Evolutionary conservation across 2,888 invertebrate genomes (phyloP).

Genomic region (Latheticus oryzae): DNA sequence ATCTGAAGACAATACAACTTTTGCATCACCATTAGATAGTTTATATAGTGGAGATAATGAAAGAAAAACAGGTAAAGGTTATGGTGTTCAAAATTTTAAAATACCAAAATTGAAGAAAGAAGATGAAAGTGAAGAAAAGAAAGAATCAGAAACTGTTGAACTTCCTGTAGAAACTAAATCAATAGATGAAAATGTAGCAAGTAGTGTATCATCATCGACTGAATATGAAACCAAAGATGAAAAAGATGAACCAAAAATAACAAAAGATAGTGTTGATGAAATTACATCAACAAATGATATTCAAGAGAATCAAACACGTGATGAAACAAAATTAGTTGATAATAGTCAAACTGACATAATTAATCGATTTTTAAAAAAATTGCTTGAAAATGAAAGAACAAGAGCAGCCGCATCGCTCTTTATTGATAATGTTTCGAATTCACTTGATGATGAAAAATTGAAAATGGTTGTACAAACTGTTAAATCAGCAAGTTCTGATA

Average conservation of each 20-base stretch:
- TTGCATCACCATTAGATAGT: conserved; percentile 67
- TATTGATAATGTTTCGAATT: conserved; percentile 39
- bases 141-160: background rate
- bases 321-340: conserved; percentile 28
- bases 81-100: conserved; percentile 68
- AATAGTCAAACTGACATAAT: conserved; percentile 30
- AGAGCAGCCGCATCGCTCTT: conserved; percentile 32
- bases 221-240: conserved; percentile 19
- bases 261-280: conserved; percentile 29
- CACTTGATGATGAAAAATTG: conserved; percentile 34
- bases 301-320: conserved; percentile 27
- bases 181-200: conserved; percentile 16
- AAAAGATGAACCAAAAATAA: background rate
- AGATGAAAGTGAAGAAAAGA: conserved; percentile 1
- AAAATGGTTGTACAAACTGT: conserved; percentile 36
- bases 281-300: conserved; percentile 39
- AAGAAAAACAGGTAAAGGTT: conserved; percentile 64
- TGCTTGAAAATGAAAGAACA: conserved; percentile 34
- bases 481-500: conserved; percentile 5
- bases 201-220: conserved; percentile 22
- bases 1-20: conserved; percentile 61
- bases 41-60: conserved; percentile 63
- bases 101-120: conserved; percentile 62
- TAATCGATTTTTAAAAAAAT: conserved; percentile 35
- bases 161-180: background rate